Evolutionary conservation across 1,140 invertebrate genomes (phyloP), one percentile per base, ranked within the genome.

Genomic region (Drosophila fuyamai): DNA sequence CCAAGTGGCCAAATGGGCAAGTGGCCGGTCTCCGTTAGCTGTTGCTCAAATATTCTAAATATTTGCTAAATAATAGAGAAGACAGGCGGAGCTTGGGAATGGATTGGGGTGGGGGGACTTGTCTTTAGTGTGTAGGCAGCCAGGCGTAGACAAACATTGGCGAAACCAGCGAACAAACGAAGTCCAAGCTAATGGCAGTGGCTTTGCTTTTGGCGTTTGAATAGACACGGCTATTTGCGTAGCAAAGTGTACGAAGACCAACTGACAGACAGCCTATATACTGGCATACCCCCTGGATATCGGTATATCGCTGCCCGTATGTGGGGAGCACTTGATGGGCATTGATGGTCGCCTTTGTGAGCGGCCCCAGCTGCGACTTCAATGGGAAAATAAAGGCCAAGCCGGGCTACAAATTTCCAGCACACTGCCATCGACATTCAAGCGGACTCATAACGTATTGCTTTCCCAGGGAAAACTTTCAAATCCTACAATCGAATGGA

Each of bases 61-160:
- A 89, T 89, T 89, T 89, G 84, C 84, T 89, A 89, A 89, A 89
- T 89, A 89, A 89, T 89, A 89, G 84, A 79, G 51, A 78, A 77
- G 80, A 74, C 79, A 16, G 36, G 48, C 23, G 47, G 47, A 12
- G 3, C 12, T 32, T 32, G 58, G 13, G 12, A 16, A 6, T 0
- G 12, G 16, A 23, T 0, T 29, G 27, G 32, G 44, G 35, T 1
- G 0, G 9, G 32, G 58, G 18, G 68, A 56, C 60, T 57, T 75
- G 70, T 46, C 71, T 75, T 73, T 62, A n/a, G 71, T 55, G 78
- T 74, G 70, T 70, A 80, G 62, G 63, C 67, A 81, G 78, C 46
- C 41, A 81, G 79, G 76, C 81, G 68, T 70, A 78, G 81, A 65
- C 81, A 85, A 81, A 81, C 82, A 81, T 74, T 78, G 80, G 80